phyloP scores from a whole-genome alignment of 2,113 vertebrate species.

The Synchiropus splendidus region DNA sequence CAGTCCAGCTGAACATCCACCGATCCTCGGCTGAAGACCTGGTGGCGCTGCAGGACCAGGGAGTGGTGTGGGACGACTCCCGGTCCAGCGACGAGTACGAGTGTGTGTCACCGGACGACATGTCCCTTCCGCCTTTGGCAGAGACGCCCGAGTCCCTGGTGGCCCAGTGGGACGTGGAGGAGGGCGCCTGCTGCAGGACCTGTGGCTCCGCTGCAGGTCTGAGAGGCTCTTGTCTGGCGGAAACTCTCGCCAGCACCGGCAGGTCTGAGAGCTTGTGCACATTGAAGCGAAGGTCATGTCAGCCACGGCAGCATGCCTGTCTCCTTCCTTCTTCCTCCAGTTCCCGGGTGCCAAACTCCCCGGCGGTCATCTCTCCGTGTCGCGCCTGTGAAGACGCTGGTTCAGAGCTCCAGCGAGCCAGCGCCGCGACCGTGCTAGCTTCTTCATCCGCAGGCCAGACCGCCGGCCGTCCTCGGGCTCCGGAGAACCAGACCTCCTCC shows the following conservation, averaged over 20 bases:
- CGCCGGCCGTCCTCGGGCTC: too few relatives aligned
- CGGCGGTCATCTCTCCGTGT: too few relatives aligned
- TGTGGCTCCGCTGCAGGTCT: too few relatives aligned
- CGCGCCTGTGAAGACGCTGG: too few relatives aligned
- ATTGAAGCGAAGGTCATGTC: neutral
- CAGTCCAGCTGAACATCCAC: slow-evolving; percentile 19
- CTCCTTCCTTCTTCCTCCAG: slow-evolving; percentile 46
- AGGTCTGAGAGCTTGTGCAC: too few relatives aligned
- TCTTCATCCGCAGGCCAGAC: too few relatives aligned
- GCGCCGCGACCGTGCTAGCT: too few relatives aligned
- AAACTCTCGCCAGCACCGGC: too few relatives aligned
- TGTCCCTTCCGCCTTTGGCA: slow-evolving; percentile 83
- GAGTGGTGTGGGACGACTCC: slow-evolving; percentile 64
- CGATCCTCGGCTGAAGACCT: slow-evolving; percentile 34
- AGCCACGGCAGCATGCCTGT: slow-evolving; percentile 45
- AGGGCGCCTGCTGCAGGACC: slow-evolving; percentile 54
- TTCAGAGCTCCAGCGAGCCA: too few relatives aligned
- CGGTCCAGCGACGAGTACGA: slow-evolving; percentile 80
- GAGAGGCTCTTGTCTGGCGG: too few relatives aligned
- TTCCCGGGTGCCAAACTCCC: too few relatives aligned
- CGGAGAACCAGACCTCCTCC: too few relatives aligned
- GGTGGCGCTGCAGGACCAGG: slow-evolving; percentile 55
- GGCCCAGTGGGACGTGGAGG: slow-evolving; percentile 74
- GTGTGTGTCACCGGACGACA: slow-evolving; percentile 82
- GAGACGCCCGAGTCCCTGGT: slow-evolving; percentile 79